A percentile compares a stretch with the other conserved stretches of the same genome.
Conservation (phyloP, 2,113 vertebrate species). For the Nestor notabilis region DNA sequence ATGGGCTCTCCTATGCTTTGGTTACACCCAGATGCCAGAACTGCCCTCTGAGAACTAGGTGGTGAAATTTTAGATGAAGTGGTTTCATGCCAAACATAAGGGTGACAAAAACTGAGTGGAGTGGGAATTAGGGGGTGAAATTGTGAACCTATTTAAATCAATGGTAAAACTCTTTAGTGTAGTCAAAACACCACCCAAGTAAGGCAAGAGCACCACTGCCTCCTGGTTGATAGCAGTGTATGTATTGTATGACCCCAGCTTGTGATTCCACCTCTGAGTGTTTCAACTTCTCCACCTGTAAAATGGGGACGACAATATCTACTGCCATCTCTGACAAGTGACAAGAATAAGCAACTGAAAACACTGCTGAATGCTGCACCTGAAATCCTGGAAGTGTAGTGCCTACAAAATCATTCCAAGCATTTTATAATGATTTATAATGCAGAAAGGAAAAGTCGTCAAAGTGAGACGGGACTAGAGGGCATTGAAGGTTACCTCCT, state of each 20-base stretch:
- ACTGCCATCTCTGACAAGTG: neutral
- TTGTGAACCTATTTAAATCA: neutral
- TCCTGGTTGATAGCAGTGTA: neutral
- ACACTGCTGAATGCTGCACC: neutral
- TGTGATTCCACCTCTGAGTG: neutral
- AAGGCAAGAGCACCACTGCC: neutral
- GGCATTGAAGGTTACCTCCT: neutral
- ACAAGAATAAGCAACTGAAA: neutral
- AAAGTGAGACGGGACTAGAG: neutral
- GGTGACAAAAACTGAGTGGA: neutral
- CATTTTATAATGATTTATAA: neutral
- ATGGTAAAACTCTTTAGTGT: neutral
- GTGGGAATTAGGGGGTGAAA: neutral
- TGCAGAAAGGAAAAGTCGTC: neutral
- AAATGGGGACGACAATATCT: neutral
- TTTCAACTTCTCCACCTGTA: neutral
- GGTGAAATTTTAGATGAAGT: neutral
- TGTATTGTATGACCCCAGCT: neutral
- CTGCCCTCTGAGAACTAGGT: neutral
- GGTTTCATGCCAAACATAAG: neutral
- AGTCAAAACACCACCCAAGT: neutral
- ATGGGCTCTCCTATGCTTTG: neutral
- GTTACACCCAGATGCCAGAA: neutral
- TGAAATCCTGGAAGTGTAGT: neutral
- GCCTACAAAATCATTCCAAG: neutral